Base-by-base conservation (phyloP, 2,797 vertebrate genomes). In the Amazona ochrocephala region DNA sequence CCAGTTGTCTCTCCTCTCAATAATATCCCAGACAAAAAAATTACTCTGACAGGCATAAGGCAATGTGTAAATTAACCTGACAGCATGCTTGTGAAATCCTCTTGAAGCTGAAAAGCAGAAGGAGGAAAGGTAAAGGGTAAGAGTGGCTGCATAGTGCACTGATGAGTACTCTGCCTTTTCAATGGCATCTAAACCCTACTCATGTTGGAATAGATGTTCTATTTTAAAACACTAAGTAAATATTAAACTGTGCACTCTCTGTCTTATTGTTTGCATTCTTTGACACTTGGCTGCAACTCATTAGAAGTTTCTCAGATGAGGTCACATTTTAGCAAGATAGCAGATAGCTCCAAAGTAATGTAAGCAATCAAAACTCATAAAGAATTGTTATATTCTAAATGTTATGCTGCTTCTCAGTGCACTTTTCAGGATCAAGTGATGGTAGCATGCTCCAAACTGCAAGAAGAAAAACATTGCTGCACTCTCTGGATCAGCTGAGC, bases 211-310 rank as follows among this genome's bases (percentile, higher is more conserved):
- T 65, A 47, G 73, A 95, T 84, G 65, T 60, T 92, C 75, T 94
- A 73, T 94, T 96, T 96, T 93, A 94, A 87, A 95, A 66, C 60
- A n/a, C 30, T 66, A 66, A 93, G 56, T 93, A 91, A 96, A 91
- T 85, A 95, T 80, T 92, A 78, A 87, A 91, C 47, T 92, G 45
- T 56, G 51, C 32, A 15, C 50, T 83, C 61, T 75, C 54, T 88
- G 32, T 72, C 74, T 85, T 91, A 47, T 27, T 93, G 83, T 93
- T 95, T 96, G 70, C 66, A 74, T 94, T 94, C 83, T 82, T 90
- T 73, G 80, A 88, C 68, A 37, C 50, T 92, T 81, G 82, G n/a
- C 77, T 83, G 17, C 50, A 58, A 56, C 18, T 67, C 48, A 15
- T 24, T 93, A 74, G 72, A 78, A 50, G 41, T 90, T 94, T 88